Conservation (phyloP, 1,140 invertebrate genomes). For the Himalopsyche phryganea region DNA sequence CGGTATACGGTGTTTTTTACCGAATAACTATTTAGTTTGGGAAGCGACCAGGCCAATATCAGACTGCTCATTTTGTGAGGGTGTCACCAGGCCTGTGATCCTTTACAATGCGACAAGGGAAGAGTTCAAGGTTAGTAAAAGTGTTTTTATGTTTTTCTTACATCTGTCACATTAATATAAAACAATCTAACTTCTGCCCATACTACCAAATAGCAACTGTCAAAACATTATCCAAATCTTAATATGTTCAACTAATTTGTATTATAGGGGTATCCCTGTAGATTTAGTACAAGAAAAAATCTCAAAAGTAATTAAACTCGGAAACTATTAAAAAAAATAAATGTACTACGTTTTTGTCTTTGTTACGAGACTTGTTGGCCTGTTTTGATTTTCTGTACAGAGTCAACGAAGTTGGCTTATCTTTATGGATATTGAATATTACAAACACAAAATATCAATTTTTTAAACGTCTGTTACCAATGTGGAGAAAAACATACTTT, state of each 20-base stretch:
- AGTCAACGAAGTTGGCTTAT: too few relatives aligned
- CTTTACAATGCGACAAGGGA: constrained; percentile 63
- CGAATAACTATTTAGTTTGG: constrained; percentile 81
- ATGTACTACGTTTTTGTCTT: too few relatives aligned
- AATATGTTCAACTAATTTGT: not conserved
- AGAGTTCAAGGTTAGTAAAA: constrained; percentile 56
- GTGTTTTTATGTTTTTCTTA: constrained; percentile 1
- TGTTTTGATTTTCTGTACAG: too few relatives aligned
- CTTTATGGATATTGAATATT: too few relatives aligned
- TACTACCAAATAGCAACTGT: not conserved
- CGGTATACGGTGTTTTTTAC: constrained; percentile 67
- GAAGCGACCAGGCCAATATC: constrained; percentile 80
- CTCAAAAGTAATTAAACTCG: too few relatives aligned
- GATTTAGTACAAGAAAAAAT: too few relatives aligned
- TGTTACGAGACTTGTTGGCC: too few relatives aligned
- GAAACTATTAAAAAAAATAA: too few relatives aligned
- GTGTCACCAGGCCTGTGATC: constrained; percentile 60
- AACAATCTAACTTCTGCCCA: not conserved
- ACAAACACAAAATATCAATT: too few relatives aligned
- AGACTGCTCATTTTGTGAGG: constrained; percentile 72
- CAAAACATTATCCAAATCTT: not conserved
- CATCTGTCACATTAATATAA: not conserved
- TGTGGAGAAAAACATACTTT: too few relatives aligned
- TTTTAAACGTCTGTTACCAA: too few relatives aligned
- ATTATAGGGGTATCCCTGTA: not conserved